Evolutionary conservation across 2,888 invertebrate species (phyloP).

Genomic region (Caenorhabditis macrosperma): DNA sequence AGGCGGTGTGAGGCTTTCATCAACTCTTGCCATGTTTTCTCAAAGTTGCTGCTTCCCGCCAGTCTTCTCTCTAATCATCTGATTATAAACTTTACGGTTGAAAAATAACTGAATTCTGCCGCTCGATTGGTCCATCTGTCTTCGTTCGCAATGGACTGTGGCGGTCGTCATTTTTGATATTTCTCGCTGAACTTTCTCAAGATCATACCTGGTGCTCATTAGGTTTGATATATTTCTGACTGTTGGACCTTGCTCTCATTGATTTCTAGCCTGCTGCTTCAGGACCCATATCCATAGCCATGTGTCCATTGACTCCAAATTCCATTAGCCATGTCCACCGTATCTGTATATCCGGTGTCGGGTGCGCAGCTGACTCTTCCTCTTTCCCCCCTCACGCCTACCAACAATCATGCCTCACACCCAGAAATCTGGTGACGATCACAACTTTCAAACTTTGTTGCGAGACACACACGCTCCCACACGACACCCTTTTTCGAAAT

Average conservation of each 20-base stretch:
- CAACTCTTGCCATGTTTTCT: slow-evolving; percentile 8
- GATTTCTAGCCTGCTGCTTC: background rate
- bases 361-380: slow-evolving; percentile 23
- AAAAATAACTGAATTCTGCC: slow-evolving; percentile 22
- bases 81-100: slow-evolving; percentile 43
- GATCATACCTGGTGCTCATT: no score
- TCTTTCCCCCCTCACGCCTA: no score
- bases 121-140: slow-evolving; percentile 24
- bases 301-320: slow-evolving; percentile 49
- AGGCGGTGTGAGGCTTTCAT: background rate
- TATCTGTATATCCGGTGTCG: slow-evolving; percentile 53
- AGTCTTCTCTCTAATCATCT: slow-evolving; percentile 10
- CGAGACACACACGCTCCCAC: slow-evolving; percentile 7
- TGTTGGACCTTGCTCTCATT: background rate
- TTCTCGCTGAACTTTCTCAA: no score
- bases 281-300: slow-evolving; percentile 16
- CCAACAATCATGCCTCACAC: slow-evolving; percentile 21
- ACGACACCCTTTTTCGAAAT: no score
- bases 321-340: slow-evolving; percentile 54
- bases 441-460: slow-evolving; percentile 19
- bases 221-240: background rate
- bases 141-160: background rate
- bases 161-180: no score
- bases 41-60: slow-evolving; percentile 16
- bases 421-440: background rate